These are phyloP conservation scores for Agrochola lychnidis DNA, from an alignment of 2,888 invertebrate genomes.

Conservation along the genomic window DNA sequence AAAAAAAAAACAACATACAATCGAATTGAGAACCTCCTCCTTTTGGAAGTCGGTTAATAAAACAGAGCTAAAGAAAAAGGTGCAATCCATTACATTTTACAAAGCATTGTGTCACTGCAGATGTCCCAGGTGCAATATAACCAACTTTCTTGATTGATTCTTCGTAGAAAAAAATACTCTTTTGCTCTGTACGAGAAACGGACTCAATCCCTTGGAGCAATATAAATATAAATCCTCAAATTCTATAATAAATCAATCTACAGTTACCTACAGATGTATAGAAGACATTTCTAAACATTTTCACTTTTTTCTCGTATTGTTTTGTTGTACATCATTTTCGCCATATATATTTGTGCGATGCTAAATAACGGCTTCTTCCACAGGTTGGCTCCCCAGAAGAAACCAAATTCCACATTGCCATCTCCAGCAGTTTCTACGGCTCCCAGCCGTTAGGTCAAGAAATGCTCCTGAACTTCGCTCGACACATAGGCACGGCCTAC, in stretches of 20 bases:
- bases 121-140: neutral
- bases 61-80: neutral
- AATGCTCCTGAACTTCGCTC: slow-evolving; percentile 94
- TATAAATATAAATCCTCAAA: no score
- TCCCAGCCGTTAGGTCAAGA: slow-evolving; percentile 96
- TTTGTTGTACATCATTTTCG: neutral
- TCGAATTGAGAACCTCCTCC: no score
- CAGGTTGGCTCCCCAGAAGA: slow-evolving; percentile 95
- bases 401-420: slow-evolving; percentile 94
- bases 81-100: neutral
- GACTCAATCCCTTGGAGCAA: neutral
- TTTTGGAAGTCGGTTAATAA: no score
- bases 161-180: neutral
- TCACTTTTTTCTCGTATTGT: neutral
- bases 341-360: neutral
- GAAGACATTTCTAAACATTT: neutral
- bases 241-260: neutral
- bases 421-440: slow-evolving; percentile 96
- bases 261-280: no score
- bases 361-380: neutral
- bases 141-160: neutral
- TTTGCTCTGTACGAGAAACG: neutral
- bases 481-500: slow-evolving; percentile 94
- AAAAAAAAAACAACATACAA: no score
- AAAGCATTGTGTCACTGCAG: no score